These are phyloP conservation scores for Drosophila paramelanica DNA, from an alignment of 2,888 invertebrate genomes.

Conservation along the genomic window DNA sequence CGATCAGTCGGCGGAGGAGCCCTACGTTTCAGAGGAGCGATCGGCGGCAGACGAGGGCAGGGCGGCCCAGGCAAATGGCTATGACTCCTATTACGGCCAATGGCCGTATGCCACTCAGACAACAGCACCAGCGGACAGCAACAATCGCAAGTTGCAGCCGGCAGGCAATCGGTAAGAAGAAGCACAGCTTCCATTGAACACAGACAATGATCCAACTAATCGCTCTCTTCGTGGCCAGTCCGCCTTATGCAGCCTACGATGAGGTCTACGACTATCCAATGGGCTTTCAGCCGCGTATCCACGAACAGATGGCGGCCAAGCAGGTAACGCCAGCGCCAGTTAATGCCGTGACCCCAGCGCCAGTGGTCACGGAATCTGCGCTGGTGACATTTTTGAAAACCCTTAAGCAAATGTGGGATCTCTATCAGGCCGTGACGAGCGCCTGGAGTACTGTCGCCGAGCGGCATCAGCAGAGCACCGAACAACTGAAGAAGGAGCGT, in stretches of 20 bases:
- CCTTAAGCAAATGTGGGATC: constrained; percentile 81
- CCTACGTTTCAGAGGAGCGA: not conserved
- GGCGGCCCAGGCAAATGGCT: constrained; percentile 42
- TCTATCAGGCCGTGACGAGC: constrained; percentile 78
- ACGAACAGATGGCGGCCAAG: constrained; percentile 33
- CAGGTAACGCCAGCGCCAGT: constrained; percentile 29
- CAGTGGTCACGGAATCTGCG: constrained; percentile 51
- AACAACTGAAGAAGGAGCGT: constrained; percentile 61
- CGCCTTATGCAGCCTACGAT: constrained; percentile 62
- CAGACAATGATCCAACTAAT: not conserved
- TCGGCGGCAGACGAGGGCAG: constrained; percentile 44
- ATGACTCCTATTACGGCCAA: constrained; percentile 58
- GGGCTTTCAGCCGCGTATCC: constrained; percentile 66
- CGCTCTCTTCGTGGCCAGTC: constrained; percentile 16
- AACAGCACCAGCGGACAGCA: constrained; percentile 27
- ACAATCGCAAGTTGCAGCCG: constrained; percentile 56
- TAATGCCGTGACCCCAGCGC: constrained; percentile 16
- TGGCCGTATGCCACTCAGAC: constrained; percentile 47
- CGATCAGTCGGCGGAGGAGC: constrained; percentile 23
- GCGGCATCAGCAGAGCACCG: constrained; percentile 58
- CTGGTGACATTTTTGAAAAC: constrained; percentile 71
- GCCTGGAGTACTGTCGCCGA: constrained; percentile 81
- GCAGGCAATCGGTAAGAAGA: constrained; percentile 51
- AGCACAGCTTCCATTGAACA: not conserved
- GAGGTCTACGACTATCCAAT: constrained; percentile 72